A percentile compares a stretch with the other conserved stretches of the same genome.
phyloP scores from a whole-genome alignment of 2,797 vertebrate genomes.

The Cetoscarus ocellatus region DNA sequence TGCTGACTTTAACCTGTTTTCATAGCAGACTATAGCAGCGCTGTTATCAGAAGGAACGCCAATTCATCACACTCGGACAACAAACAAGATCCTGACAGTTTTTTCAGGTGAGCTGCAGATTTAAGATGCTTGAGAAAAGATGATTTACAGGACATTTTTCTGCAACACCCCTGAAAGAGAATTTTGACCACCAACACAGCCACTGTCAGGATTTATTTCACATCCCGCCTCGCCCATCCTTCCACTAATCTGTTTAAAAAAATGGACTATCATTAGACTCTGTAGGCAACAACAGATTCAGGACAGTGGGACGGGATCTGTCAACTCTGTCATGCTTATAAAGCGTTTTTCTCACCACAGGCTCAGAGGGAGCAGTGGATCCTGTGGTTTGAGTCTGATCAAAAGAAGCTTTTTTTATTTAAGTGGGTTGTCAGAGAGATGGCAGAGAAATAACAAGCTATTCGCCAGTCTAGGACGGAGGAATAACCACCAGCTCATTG shows the following conservation, averaged over 20 bases:
- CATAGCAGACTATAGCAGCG: constrained; percentile 17
- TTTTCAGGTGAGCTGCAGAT: constrained; percentile 29
- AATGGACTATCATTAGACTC: constrained; percentile 37
- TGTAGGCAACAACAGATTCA: constrained; percentile 47
- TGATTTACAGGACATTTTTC: constrained; percentile 12
- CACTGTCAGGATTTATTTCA: constrained; percentile 27
- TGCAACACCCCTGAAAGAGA: constrained; percentile 17
- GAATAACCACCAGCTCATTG: constrained; percentile 48
- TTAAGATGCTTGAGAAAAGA: constrained; percentile 5
- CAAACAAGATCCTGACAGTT: constrained; percentile 22
- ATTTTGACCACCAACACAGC: background rate
- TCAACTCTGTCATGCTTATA: constrained; percentile 26
- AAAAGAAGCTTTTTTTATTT: constrained; percentile 47
- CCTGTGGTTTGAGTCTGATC: constrained; percentile 47
- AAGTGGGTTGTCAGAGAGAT: constrained; percentile 35
- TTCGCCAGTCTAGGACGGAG: constrained; percentile 18
- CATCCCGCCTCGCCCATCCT: constrained; percentile 26
- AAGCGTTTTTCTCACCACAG: constrained; percentile 18
- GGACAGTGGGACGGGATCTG: constrained; percentile 48
- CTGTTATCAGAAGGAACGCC: constrained; percentile 17
- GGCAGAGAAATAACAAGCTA: constrained; percentile 55
- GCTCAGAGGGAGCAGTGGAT: constrained; percentile 15
- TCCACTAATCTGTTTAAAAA: constrained; percentile 54
- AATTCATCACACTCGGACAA: constrained; percentile 32
- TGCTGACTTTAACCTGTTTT: constrained; percentile 46